A percentile compares a stretch with the other conserved stretches of the same genome.
These are phyloP conservation scores for Psephotus haematonotus DNA, from an alignment of 2,113 vertebrate species.

Conservation along the genomic window DNA sequence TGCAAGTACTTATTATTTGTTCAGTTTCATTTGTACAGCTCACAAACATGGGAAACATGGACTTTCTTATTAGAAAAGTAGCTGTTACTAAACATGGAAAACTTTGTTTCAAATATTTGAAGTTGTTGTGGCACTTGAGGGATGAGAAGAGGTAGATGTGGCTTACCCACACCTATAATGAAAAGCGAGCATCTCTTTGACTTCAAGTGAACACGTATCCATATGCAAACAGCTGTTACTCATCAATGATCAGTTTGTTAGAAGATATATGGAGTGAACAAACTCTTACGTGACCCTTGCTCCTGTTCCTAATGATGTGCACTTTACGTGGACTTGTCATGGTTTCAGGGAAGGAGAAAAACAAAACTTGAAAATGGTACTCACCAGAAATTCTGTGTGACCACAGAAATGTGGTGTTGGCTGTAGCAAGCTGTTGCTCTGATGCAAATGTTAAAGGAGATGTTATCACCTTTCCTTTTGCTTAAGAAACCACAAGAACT, in stretches of 20 bases:
- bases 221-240: neutral
- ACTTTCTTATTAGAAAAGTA: neutral
- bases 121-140: neutral
- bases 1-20: neutral
- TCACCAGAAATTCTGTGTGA: neutral
- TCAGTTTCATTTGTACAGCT: neutral
- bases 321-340: neutral
- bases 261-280: neutral
- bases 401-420: neutral
- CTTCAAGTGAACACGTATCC: neutral
- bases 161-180: neutral
- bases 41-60: neutral
- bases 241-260: neutral
- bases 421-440: slow-evolving; percentile 14
- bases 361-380: neutral
- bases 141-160: neutral
- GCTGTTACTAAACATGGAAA: neutral
- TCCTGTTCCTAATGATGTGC: neutral
- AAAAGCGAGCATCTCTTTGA: neutral
- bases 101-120: neutral
- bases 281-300: neutral
- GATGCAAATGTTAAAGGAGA: neutral
- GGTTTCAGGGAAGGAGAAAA: neutral
- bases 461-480: neutral
- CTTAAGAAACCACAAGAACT: neutral